Percentiles rank a stretch among this genome's conserved stretches.
phyloP scores from a whole-genome alignment of 2,113 vertebrate species.

The Carollia perspicillata region DNA sequence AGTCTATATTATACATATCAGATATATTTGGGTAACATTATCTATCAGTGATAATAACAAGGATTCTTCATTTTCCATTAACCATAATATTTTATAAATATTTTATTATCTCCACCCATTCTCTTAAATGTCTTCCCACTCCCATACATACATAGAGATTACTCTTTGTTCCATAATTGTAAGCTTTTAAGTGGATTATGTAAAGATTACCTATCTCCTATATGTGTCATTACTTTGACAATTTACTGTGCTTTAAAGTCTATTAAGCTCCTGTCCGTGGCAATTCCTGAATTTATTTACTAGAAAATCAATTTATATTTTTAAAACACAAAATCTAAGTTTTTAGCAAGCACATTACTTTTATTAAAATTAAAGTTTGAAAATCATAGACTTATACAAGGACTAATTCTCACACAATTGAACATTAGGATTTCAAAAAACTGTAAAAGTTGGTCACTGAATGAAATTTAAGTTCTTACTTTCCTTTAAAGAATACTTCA shows the following conservation, averaged over 20 bases:
- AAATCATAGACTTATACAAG: background rate
- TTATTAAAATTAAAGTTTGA: background rate
- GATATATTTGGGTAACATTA: background rate
- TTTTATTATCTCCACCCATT: background rate
- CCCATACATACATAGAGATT: background rate
- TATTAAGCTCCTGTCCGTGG: background rate
- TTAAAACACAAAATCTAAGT: background rate
- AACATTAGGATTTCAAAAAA: background rate
- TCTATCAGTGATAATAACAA: background rate
- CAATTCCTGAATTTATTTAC: background rate
- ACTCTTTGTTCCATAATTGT: background rate
- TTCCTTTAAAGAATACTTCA: constrained; percentile 4
- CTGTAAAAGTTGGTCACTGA: background rate
- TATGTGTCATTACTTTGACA: background rate
- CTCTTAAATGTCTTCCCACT: background rate
- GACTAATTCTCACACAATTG: background rate
- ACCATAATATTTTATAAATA: background rate
- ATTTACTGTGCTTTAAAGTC: background rate
- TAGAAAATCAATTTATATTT: background rate
- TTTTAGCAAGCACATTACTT: background rate
- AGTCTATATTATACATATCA: background rate
- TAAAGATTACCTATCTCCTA: background rate
- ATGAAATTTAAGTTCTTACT: constrained; percentile 15
- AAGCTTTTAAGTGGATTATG: background rate
- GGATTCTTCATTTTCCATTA: background rate